Percentiles rank a stretch among this genome's conserved stretches.
Conservation (phyloP, 2,888 invertebrate genomes). For the Protodeltote pygarga region DNA sequence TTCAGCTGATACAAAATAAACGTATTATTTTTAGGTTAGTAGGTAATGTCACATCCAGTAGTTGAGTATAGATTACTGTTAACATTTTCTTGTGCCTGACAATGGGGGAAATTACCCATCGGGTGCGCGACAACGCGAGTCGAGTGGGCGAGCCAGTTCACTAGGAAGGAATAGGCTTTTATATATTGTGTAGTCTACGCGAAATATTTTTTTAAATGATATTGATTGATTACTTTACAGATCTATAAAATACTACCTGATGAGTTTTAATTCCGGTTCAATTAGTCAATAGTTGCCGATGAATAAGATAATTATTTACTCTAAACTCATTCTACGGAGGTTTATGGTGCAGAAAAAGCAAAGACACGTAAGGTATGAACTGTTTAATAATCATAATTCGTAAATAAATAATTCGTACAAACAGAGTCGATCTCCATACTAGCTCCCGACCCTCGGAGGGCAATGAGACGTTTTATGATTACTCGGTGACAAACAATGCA, state of each 20-base stretch:
- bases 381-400: no score
- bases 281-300: no score
- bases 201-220: no score
- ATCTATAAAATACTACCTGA: no score
- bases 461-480: slow-evolving; percentile 80
- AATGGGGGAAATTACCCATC: slow-evolving; percentile 84
- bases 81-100: slow-evolving; percentile 81
- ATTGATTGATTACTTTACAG: no score
- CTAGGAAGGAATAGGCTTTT: slow-evolving; percentile 51
- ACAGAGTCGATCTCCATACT: slow-evolving; percentile 55
- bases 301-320: no score
- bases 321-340: no score
- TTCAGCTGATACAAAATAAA: background rate
- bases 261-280: no score
- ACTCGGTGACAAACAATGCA: slow-evolving; percentile 80
- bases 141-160: slow-evolving; percentile 59
- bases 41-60: slow-evolving; percentile 36
- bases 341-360: no score
- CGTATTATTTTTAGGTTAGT: slow-evolving; percentile 39
- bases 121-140: slow-evolving; percentile 70
- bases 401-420: no score
- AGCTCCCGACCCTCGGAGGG: slow-evolving; percentile 55
- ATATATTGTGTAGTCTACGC: slow-evolving; percentile 17
- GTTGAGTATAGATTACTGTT: slow-evolving; percentile 31
- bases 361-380: no score